Evolutionary conservation across 2,113 vertebrate genomes (phyloP).

Genomic region (Athene noctua): DNA sequence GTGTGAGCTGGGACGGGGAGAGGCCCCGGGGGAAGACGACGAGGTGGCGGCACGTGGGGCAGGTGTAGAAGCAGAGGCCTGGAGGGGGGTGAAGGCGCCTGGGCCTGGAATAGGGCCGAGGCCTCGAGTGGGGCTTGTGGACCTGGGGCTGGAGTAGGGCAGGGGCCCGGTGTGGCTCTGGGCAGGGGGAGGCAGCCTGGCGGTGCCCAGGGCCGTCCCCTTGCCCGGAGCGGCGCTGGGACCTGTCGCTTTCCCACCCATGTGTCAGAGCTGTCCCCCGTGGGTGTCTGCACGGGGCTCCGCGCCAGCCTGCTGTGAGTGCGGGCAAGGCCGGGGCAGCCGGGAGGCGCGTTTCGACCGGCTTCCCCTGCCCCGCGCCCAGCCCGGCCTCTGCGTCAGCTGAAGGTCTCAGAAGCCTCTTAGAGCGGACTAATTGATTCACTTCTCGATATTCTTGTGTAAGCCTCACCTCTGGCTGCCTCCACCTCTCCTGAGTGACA

Average conservation of each 20-base stretch:
- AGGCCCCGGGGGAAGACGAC: too few species aligned
- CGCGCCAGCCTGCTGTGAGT: background rate
- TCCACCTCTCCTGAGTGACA: fast-evolving
- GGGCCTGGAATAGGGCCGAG: background rate
- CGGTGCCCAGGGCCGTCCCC: background rate
- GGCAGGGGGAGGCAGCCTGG: too few species aligned
- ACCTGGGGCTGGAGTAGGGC: background rate
- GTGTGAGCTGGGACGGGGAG: background rate
- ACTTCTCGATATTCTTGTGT: background rate
- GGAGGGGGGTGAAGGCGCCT: too few species aligned
- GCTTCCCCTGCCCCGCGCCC: background rate
- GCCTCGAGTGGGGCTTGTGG: too few species aligned
- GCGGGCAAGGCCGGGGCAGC: background rate
- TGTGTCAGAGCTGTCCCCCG: too few species aligned
- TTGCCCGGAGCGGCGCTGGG: background rate
- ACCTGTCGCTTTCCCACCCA: too few species aligned
- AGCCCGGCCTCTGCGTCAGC: background rate
- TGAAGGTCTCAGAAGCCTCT: background rate
- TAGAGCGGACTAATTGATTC: background rate
- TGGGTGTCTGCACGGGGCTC: background rate
- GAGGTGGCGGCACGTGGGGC: too few species aligned
- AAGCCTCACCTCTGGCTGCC: background rate
- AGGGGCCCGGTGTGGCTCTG: background rate
- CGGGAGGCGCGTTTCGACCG: fast-evolving
- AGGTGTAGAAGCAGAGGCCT: too few species aligned